Percentiles rank a stretch among this genome's conserved stretches.
Conservation (phyloP, 2,113 vertebrate species). For the Siniperca chuatsi region DNA sequence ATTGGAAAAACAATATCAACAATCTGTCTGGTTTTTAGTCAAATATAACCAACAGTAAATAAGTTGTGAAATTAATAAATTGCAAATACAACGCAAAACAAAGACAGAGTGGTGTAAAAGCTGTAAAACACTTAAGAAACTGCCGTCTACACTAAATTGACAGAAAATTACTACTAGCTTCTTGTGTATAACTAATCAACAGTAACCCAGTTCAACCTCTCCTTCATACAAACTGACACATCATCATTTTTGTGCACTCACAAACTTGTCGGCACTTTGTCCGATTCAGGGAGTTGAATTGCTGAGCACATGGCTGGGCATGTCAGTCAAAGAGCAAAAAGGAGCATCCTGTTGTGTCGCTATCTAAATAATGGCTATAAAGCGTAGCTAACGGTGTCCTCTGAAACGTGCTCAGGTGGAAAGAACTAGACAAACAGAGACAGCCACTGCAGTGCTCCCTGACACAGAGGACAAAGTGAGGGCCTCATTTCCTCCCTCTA, state of each 20-base stretch:
- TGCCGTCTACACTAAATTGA: neutral
- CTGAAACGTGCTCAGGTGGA: slow-evolving; percentile 84
- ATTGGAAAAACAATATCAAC: slow-evolving; percentile 44
- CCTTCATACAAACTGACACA: slow-evolving; percentile 53
- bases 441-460: slow-evolving; percentile 78
- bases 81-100: slow-evolving; percentile 27
- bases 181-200: slow-evolving; percentile 33
- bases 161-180: slow-evolving; percentile 11
- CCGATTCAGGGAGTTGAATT: slow-evolving; percentile 52
- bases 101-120: slow-evolving; percentile 36
- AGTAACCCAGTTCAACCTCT: slow-evolving; percentile 37
- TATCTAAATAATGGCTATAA: slow-evolving; percentile 85
- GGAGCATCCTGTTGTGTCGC: slow-evolving; percentile 78
- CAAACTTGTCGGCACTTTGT: slow-evolving; percentile 58
- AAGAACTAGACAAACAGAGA: slow-evolving; percentile 84
- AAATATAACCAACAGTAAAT: slow-evolving; percentile 18
- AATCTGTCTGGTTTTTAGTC: slow-evolving; percentile 15
- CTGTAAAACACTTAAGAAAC: slow-evolving; percentile 7
- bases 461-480: slow-evolving; percentile 84
- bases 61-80: slow-evolving; percentile 29
- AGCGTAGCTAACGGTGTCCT: slow-evolving; percentile 82
- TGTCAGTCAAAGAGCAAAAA: slow-evolving; percentile 80
- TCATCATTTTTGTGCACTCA: slow-evolving; percentile 50
- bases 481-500: slow-evolving; percentile 84
- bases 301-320: slow-evolving; percentile 73